These are phyloP conservation scores for Leptinotarsa haldemani DNA, from an alignment of 2,888 invertebrate species.

Conservation along the genomic window DNA sequence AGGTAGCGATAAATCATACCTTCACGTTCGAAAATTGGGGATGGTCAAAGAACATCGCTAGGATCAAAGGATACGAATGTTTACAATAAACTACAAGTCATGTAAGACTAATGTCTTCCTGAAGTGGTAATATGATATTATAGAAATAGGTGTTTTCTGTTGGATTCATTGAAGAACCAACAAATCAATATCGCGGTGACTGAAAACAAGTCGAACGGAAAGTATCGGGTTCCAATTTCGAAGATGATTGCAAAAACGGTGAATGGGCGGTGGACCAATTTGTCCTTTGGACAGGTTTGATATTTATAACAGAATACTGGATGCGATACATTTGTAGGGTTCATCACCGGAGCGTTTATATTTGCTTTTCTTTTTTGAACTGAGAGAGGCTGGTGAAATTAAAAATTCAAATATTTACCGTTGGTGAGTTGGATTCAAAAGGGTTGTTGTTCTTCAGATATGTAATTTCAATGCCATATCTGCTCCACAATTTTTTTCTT, in stretches of 20 bases:
- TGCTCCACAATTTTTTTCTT: too few relatives aligned
- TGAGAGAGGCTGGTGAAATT: neutral
- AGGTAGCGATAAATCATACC: neutral
- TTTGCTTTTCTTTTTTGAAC: neutral
- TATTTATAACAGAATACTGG: constrained; percentile 7
- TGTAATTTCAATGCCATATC: too few relatives aligned
- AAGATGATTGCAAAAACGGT: constrained; percentile 31
- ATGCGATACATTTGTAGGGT: neutral
- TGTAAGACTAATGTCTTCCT: constrained; percentile 30
- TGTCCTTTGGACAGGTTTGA: constrained; percentile 29
- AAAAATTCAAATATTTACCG: neutral
- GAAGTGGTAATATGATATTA: constrained; percentile 22
- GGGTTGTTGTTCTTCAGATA: too few relatives aligned
- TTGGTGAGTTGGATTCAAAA: too few relatives aligned
- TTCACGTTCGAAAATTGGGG: neutral
- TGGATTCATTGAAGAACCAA: constrained; percentile 35
- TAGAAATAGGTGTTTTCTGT: constrained; percentile 24
- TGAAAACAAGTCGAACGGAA: constrained; percentile 27
- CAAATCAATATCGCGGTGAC: constrained; percentile 35
- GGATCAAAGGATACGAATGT: constrained; percentile 37
- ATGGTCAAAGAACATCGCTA: neutral
- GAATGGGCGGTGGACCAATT: constrained; percentile 30
- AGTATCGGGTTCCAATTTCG: constrained; percentile 39
- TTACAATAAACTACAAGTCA: constrained; percentile 43
- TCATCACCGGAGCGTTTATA: neutral